Conservation (phyloP, 1,140 invertebrate genomes). For the Sitobion miscanthi region DNA sequence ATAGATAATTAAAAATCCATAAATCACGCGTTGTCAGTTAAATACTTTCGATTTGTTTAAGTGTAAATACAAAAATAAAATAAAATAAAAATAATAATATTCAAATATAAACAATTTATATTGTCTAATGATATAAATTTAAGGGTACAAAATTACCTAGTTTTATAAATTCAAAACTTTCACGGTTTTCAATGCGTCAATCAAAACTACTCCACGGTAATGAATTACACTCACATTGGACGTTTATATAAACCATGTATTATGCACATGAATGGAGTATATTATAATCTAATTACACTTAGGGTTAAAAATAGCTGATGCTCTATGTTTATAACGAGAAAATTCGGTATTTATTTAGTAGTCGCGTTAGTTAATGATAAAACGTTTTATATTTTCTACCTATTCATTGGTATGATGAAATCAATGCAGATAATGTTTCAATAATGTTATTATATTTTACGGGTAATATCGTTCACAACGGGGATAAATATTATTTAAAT, state of each 20-base stretch:
- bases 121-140: conserved; percentile 10
- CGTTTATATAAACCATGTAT: not conserved
- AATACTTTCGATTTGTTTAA: not conserved
- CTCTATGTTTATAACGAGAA: not conserved
- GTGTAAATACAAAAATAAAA: too few species aligned
- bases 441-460: not conserved
- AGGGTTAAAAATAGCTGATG: not conserved
- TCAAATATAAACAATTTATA: not conserved
- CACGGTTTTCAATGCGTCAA: not conserved
- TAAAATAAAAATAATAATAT: not conserved
- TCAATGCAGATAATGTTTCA: not conserved
- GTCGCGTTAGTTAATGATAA: not conserved
- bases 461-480: not conserved
- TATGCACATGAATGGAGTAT: not conserved
- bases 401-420: not conserved
- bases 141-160: not conserved
- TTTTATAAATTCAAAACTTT: not conserved
- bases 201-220: not conserved
- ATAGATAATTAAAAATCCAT: not conserved
- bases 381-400: not conserved
- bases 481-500: not conserved
- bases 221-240: not conserved
- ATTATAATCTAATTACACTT: conserved; percentile 16
- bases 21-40: not conserved
- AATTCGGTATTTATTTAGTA: not conserved